A percentile compares a stretch with the other conserved stretches of the same genome.
Evolutionary conservation across 2,797 vertebrate species (phyloP).

Genomic region (Tenualosa ilisha): DNA sequence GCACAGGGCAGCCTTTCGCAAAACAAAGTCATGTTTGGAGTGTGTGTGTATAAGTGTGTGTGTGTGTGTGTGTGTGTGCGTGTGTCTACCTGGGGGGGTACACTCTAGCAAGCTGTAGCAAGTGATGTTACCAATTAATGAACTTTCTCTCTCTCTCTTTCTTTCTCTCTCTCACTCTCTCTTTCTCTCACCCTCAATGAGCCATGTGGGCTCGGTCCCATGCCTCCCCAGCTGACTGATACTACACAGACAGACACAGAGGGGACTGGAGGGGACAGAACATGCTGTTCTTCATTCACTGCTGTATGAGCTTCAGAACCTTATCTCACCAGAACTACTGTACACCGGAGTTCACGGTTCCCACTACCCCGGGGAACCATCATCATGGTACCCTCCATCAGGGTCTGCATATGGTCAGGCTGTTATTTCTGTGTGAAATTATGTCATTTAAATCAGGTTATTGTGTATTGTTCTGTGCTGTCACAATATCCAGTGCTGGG

Average conservation of each 20-base stretch:
- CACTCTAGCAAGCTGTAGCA: neutral
- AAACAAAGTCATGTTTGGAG: constrained; percentile 17
- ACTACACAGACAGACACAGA: neutral
- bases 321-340: neutral
- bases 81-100: neutral
- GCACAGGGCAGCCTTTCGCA: neutral
- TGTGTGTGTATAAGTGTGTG: neutral
- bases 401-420: neutral
- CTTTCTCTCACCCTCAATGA: too few species aligned
- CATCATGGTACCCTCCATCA: neutral
- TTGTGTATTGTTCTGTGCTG: neutral
- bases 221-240: neutral
- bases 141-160: too few species aligned
- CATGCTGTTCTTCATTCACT: neutral
- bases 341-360: neutral
- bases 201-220: neutral
- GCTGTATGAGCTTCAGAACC: neutral
- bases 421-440: neutral
- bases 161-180: too few species aligned
- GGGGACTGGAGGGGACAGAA: neutral
- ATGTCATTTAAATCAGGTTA: neutral
- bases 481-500: neutral
- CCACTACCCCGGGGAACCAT: neutral
- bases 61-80: neutral
- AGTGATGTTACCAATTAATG: neutral